A percentile compares a stretch with the other conserved stretches of the same genome.
Conservation (phyloP, 2,797 vertebrate genomes). For the Rhinophrynus dorsalis region DNA sequence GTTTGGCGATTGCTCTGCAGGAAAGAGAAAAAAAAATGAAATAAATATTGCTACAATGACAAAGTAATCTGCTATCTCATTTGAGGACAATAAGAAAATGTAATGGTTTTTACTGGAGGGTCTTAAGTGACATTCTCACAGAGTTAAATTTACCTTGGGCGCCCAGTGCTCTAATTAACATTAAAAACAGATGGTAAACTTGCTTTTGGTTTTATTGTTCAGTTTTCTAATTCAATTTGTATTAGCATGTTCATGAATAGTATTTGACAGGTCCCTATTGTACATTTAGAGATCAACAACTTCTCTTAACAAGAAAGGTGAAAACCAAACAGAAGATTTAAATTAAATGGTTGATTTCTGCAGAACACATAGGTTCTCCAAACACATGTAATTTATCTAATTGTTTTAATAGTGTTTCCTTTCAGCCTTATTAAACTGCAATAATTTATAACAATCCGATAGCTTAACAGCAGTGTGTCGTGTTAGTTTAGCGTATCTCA, state of each 20-base stretch:
- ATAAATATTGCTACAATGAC: neutral
- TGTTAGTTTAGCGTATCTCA: slow-evolving; percentile 68
- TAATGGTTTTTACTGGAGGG: slow-evolving; percentile 2
- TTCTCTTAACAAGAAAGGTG: slow-evolving; percentile 61
- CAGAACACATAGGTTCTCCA: slow-evolving; percentile 67
- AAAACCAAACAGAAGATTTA: slow-evolving; percentile 62
- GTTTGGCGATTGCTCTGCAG: slow-evolving; percentile 84
- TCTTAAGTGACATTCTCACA: slow-evolving; percentile 70
- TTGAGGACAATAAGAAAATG: neutral
- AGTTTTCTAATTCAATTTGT: slow-evolving; percentile 64
- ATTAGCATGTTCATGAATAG: slow-evolving; percentile 75
- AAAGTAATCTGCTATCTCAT: neutral
- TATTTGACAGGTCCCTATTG: slow-evolving; percentile 69
- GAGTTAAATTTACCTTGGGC: slow-evolving; percentile 73
- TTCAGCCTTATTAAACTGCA: slow-evolving; percentile 74
- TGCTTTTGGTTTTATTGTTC: slow-evolving; percentile 70
- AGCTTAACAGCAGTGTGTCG: slow-evolving; percentile 68
- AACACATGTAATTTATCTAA: slow-evolving; percentile 72
- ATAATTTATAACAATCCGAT: slow-evolving; percentile 72
- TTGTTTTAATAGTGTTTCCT: slow-evolving; percentile 73
- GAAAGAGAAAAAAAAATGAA: slow-evolving; percentile 46
- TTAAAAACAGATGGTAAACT: slow-evolving; percentile 76
- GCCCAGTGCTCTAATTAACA: slow-evolving; percentile 73
- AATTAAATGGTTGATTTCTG: slow-evolving; percentile 72
- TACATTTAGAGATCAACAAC: slow-evolving; percentile 61